Conservation (phyloP, 1,140 invertebrate genomes). For the Artemia franciscana region DNA sequence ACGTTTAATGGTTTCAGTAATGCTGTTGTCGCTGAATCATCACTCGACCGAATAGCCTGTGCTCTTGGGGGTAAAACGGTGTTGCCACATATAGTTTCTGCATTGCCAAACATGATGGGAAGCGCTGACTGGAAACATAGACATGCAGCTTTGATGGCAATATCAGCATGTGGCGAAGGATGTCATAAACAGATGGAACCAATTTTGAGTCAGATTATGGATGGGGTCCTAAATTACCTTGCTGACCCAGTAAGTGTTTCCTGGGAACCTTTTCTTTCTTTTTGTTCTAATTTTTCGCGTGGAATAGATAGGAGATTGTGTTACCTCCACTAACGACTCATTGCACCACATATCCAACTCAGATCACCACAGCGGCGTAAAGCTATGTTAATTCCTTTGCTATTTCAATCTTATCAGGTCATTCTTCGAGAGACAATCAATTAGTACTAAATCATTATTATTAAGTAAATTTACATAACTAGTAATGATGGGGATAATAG, state of each 20-base stretch:
- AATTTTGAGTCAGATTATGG: slow-evolving; percentile 69
- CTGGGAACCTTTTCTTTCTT: background rate
- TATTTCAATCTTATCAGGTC: too few relatives aligned
- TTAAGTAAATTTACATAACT: too few relatives aligned
- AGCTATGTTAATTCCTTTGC: too few relatives aligned
- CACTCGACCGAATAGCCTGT: slow-evolving; percentile 84
- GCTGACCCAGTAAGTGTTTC: slow-evolving; percentile 43
- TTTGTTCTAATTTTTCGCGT: too few relatives aligned
- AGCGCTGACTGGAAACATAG: slow-evolving; percentile 58
- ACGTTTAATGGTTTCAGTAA: slow-evolving; percentile 54
- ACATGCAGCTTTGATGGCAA: slow-evolving; percentile 91
- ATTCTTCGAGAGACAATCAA: too few relatives aligned
- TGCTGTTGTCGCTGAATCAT: slow-evolving; percentile 81
- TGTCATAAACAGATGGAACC: slow-evolving; percentile 94
- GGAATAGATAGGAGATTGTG: background rate
- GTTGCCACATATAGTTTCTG: slow-evolving; percentile 60
- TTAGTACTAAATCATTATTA: too few relatives aligned
- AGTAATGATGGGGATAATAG: too few relatives aligned
- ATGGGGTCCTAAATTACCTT: slow-evolving; percentile 64
- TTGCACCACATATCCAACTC: background rate
- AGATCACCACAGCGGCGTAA: too few relatives aligned
- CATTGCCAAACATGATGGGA: slow-evolving; percentile 64
- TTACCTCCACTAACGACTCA: background rate
- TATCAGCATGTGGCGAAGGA: slow-evolving; percentile 92
- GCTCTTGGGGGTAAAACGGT: slow-evolving; percentile 86